Conservation (phyloP, 23 tunicate genomes). For the Ciona savignyi region DNA sequence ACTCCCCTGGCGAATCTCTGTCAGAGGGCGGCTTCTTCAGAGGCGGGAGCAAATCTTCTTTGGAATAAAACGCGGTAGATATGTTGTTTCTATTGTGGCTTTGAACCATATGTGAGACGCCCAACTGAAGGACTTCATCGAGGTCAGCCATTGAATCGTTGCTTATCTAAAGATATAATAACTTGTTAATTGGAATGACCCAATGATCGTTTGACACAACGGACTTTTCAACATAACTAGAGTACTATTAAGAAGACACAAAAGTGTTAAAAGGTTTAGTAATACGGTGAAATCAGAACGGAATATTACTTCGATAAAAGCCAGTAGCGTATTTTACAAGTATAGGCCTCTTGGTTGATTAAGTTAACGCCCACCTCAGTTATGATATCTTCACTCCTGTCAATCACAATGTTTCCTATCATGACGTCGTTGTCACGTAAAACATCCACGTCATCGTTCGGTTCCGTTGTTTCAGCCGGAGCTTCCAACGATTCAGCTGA, state of each 20-base stretch:
- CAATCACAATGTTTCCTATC: slow-evolving; percentile 50
- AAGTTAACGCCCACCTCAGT: slow-evolving; percentile 10
- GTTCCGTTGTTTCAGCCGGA: slow-evolving; percentile 43
- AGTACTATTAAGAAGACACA: background rate
- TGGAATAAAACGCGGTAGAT: slow-evolving; percentile 29
- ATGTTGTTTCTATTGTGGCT: background rate
- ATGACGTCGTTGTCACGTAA: slow-evolving; percentile 80
- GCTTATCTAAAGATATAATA: background rate
- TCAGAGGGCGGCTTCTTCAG: slow-evolving; percentile 81
- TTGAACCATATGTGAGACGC: slow-evolving; percentile 8
- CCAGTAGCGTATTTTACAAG: too few relatives aligned
- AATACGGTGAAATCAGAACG: background rate
- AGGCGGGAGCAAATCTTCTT: slow-evolving; percentile 48
- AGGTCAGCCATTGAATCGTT: slow-evolving; percentile 28
- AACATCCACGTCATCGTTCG: slow-evolving; percentile 51
- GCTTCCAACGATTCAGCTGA: slow-evolving; percentile 39
- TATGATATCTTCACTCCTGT: slow-evolving; percentile 70
- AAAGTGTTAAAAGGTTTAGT: background rate
- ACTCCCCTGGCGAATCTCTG: slow-evolving; percentile 79
- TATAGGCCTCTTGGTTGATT: too few relatives aligned
- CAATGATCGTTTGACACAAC: too few relatives aligned
- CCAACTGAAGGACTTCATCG: slow-evolving; percentile 9
- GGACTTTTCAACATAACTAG: background rate
- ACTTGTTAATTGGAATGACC: too few relatives aligned
- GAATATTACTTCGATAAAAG: background rate